Base-by-base conservation (phyloP, 2,888 invertebrate species). In the Andrena hattorfiana region DNA sequence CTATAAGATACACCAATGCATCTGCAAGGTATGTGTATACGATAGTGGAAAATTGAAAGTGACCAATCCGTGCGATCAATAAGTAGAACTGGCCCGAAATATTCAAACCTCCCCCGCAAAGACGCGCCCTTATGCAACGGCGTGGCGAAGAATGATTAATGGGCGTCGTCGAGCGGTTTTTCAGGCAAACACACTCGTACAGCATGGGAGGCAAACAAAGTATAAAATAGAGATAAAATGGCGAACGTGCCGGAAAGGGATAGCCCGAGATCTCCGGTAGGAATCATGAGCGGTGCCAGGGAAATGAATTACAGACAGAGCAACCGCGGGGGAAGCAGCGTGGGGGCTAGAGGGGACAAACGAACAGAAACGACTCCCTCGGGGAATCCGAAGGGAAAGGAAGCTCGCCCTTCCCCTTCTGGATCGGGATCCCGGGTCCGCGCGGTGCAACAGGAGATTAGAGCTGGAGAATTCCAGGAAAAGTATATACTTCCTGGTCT, bases 391-490 rank as follows among this genome's bases (percentile, higher is more conserved):
- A 77, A 80, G 42, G 71, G 32, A 81, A 67, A 56, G 73, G 73
- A 79, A 81, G 72, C 67, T 70, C 66, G 54, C 66, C 23, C 30
- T 72, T 48, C 72, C 60, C 66, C 68, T 60, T 62, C 59, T 42
- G 64, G 35, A 62, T 35, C 42, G 42, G 51, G 77, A 72, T 78
- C 73, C 62, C 51, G 13, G n/a, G 70, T 54, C 69, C 51, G 42
- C 32, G 59, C 42, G 68, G 76, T 54, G 87, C 85, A 86, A 82
- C 86, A 83, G 80, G 77, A 87, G 85, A 87, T 86, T 87, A 87
- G 80, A 87, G 64, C 63, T 16, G 56, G 56, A 59, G 75, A 84
- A 82, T 83, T 76, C 70, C 51, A 51, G 63, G 71, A 76, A 81
- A 83, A 82, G 71, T 77, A 72, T 63, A 69, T 79, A 64, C 75